These are phyloP conservation scores for Trichogramma dendrolimi DNA, from an alignment of 2,888 invertebrate genomes.

Conservation along the genomic window DNA sequence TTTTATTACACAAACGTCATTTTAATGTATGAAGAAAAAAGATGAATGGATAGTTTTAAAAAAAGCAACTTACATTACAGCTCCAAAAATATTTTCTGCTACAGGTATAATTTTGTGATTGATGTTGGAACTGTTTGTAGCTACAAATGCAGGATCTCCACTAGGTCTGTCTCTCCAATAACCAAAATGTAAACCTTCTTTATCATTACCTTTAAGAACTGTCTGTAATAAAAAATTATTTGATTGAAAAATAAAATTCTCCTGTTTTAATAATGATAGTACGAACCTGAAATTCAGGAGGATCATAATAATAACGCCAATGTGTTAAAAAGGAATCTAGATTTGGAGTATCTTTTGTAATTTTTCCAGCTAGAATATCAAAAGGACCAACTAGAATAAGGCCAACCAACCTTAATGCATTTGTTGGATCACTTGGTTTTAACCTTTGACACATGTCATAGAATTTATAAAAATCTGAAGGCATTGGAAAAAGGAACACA, in stretches of 20 bases:
- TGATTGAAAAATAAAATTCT: slow-evolving; percentile 1
- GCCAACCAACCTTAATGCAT: slow-evolving; percentile 64
- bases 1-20: slow-evolving; percentile 29
- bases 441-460: slow-evolving; percentile 69
- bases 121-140: slow-evolving; percentile 66
- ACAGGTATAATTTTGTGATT: slow-evolving; percentile 68
- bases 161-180: slow-evolving; percentile 83
- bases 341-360: slow-evolving; percentile 54
- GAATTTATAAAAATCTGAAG: slow-evolving; percentile 82
- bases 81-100: slow-evolving; percentile 77
- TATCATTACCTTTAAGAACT: slow-evolving; percentile 65
- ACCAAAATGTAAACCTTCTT: slow-evolving; percentile 77
- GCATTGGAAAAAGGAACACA: slow-evolving; percentile 77
- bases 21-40: slow-evolving; percentile 30
- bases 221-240: slow-evolving; percentile 55
- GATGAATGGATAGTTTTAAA: slow-evolving; percentile 1
- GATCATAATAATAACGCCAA: slow-evolving; percentile 90
- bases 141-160: slow-evolving; percentile 72
- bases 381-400: slow-evolving; percentile 81
- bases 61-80: slow-evolving; percentile 62
- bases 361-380: slow-evolving; percentile 70
- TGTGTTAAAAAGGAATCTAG: slow-evolving; percentile 70
- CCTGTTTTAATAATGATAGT: not conserved
- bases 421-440: slow-evolving; percentile 57
- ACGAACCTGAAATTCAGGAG: slow-evolving; percentile 83